Conservation (phyloP, 30 jellyfish, hydroid and myxozoan species). For the Aurelia sp. region DNA sequence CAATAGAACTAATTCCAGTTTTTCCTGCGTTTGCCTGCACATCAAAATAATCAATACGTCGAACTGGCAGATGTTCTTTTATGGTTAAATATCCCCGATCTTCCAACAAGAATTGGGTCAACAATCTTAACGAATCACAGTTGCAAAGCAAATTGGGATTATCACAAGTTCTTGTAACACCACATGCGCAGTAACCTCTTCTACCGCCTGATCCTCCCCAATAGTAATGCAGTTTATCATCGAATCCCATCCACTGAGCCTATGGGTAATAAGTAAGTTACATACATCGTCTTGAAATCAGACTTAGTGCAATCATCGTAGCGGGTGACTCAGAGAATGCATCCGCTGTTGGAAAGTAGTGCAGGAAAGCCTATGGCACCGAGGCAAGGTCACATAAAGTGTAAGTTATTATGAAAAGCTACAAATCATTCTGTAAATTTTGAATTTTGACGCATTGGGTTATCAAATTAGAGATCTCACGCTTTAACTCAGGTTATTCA, state of each 20-base stretch:
- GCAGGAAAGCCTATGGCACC: no score
- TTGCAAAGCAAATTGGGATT: slow-evolving; percentile 68
- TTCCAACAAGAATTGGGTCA: slow-evolving; percentile 5
- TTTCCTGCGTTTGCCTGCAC: slow-evolving; percentile 76
- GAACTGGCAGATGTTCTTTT: slow-evolving; percentile 95
- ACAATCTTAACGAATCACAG: slow-evolving; percentile 71
- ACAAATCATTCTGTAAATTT: no score
- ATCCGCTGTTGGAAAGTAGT: no score
- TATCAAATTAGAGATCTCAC: no score
- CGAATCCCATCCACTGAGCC: slow-evolving; percentile 98
- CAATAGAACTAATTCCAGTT: slow-evolving; percentile 79
- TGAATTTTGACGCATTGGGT: no score
- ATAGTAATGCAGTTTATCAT: slow-evolving; percentile 91
- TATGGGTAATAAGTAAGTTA: neutral
- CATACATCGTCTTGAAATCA: no score
- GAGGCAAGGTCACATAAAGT: no score
- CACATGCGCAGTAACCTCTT: slow-evolving; percentile 97
- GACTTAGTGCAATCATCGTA: no score
- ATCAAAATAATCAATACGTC: slow-evolving; percentile 86
- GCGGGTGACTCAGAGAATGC: no score
- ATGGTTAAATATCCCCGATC: slow-evolving; percentile 91
- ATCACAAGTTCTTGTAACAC: slow-evolving; percentile 75
- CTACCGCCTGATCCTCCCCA: slow-evolving; percentile 97
- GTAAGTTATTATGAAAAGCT: no score
- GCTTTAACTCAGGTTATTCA: no score